Evolutionary conservation across 2,888 invertebrate genomes (phyloP).

Genomic region (Netelia melanura): DNA sequence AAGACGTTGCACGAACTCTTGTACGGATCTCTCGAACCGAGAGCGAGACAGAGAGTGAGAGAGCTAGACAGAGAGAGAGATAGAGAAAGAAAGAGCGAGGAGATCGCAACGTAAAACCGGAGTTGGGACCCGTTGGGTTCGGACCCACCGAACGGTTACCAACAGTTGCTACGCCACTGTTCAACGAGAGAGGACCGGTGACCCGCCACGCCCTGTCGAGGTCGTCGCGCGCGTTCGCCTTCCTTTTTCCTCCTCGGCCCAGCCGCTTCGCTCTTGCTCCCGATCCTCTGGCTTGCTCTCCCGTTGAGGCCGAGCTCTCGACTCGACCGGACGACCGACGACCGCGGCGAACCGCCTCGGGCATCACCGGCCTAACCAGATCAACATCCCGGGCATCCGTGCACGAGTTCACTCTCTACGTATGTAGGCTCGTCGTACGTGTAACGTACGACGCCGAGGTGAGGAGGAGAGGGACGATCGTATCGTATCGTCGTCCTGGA

Average conservation of each 20-base stretch:
- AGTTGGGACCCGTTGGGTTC: conserved; percentile 6
- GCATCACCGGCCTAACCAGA: conserved; percentile 81
- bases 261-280: conserved; percentile 32
- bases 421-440: not conserved
- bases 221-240: conserved; percentile 79
- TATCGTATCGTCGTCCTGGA: conserved; percentile 46
- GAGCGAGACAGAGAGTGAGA: conserved; percentile 4
- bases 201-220: conserved; percentile 84
- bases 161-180: conserved; percentile 69
- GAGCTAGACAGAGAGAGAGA: not conserved
- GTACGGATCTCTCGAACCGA: conserved; percentile 2
- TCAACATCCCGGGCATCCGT: conserved; percentile 79
- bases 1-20: conserved; percentile 41
- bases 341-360: conserved; percentile 78
- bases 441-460: not conserved
- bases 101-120: conserved; percentile 44
- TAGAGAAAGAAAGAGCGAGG: not conserved
- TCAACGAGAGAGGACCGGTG: conserved; percentile 79
- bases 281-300: conserved; percentile 54
- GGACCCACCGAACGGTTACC: conserved; percentile 42
- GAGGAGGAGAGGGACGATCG: conserved; percentile 16
- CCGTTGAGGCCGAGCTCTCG: conserved; percentile 72
- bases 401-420: conserved; percentile 52
- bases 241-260: conserved; percentile 40
- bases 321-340: conserved; percentile 75